Percentiles rank a stretch among this genome's conserved stretches.
Evolutionary conservation across 2,113 vertebrate genomes (phyloP).

Genomic region (Saccopteryx leptura): DNA sequence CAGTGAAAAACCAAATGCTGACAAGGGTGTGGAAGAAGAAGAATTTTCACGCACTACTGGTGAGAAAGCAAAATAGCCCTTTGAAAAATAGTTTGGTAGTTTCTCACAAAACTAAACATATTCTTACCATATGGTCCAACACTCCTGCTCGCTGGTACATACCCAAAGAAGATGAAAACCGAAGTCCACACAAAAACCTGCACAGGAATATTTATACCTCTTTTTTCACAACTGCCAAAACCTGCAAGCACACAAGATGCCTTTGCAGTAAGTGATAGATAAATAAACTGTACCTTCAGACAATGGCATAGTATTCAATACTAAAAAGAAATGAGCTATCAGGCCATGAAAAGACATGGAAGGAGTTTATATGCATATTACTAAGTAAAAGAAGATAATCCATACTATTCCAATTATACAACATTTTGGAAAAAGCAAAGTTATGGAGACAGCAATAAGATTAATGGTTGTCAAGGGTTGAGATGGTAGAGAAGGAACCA

Average conservation of each 20-base stretch:
- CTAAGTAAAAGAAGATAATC: too few relatives aligned
- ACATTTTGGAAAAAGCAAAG: too few relatives aligned
- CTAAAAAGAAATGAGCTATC: too few relatives aligned
- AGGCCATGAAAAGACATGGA: too few relatives aligned
- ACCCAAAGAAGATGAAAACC: not conserved
- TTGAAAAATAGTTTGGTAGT: too few relatives aligned
- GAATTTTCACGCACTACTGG: not conserved
- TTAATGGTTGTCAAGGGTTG: not conserved
- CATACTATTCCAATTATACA: too few relatives aligned
- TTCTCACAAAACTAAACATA: too few relatives aligned
- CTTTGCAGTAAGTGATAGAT: not conserved
- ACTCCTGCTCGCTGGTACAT: too few relatives aligned
- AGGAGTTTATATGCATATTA: too few relatives aligned
- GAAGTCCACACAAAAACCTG: not conserved
- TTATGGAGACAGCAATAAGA: not conserved
- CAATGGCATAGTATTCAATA: not conserved
- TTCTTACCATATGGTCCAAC: too few relatives aligned
- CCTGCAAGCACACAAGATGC: not conserved
- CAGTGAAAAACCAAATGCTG: not conserved
- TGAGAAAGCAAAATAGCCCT: too few relatives aligned
- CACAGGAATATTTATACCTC: not conserved
- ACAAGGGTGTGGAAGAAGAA: not conserved
- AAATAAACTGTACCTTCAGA: not conserved
- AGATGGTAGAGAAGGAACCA: not conserved
- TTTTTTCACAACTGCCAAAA: not conserved